Evolutionary conservation across 2,888 invertebrate species (phyloP).

Genomic region (Latheticus oryzae): DNA sequence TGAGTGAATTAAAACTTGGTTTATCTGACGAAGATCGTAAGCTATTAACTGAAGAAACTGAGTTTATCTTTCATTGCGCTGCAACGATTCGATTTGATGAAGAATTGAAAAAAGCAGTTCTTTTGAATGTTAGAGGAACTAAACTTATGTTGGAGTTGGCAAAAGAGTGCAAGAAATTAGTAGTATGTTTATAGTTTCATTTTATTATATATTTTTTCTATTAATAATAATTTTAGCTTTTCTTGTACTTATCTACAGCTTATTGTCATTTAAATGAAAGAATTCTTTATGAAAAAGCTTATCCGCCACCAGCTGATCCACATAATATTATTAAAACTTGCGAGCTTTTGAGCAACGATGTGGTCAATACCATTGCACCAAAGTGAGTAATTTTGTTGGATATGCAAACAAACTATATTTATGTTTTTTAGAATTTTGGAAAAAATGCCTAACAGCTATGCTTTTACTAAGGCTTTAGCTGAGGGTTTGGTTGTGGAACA

Average conservation of each 20-base stretch:
- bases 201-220: no score
- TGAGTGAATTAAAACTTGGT: conserved; percentile 75
- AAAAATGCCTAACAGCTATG: conserved; percentile 87
- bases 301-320: conserved; percentile 84
- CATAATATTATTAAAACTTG: conserved; percentile 80
- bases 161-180: conserved; percentile 79
- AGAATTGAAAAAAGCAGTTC: conserved; percentile 86
- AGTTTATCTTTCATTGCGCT: conserved; percentile 86
- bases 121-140: conserved; percentile 93
- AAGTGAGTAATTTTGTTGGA: conserved; percentile 6
- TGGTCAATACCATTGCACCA: conserved; percentile 64
- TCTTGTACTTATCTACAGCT: conserved; percentile 88
- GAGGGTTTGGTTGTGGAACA: conserved; percentile 86
- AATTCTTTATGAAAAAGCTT: conserved; percentile 85
- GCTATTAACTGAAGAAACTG: conserved; percentile 74
- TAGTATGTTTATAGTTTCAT: conserved; percentile 87
- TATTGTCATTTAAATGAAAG: conserved; percentile 90
- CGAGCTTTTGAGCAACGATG: conserved; percentile 83
- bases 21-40: conserved; percentile 75
- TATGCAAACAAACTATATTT: background rate
- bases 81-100: conserved; percentile 90
- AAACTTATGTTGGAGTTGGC: conserved; percentile 88
- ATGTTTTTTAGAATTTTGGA: conserved; percentile 68
- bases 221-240: conserved; percentile 67
- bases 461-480: conserved; percentile 93